These are phyloP conservation scores for Priocnemis perturbator DNA, from an alignment of 2,888 invertebrate species.

Conservation along the genomic window DNA sequence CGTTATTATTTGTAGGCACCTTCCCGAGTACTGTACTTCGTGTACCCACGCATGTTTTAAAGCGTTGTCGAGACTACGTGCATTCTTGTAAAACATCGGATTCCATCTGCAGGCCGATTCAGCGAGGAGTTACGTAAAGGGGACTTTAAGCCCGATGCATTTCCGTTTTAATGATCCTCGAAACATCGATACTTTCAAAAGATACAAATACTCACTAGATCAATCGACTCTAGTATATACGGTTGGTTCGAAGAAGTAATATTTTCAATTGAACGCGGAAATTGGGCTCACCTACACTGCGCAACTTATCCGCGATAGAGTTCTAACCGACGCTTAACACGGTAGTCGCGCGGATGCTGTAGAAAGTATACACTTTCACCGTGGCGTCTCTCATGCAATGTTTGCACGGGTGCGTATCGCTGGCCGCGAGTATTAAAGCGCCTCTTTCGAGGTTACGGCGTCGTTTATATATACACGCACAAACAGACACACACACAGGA, in stretches of 20 bases:
- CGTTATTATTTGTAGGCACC: conserved; percentile 34
- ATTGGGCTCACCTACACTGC: no score
- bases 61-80: neutral
- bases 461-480: conserved; percentile 1
- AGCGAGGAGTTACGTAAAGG: no score
- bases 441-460: conserved; percentile 17
- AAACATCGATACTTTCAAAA: no score
- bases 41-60: conserved; percentile 5
- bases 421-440: conserved; percentile 32
- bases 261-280: no score
- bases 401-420: conserved; percentile 37
- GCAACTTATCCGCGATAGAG: conserved; percentile 6
- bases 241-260: no score
- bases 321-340: conserved; percentile 45
- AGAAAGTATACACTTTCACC: conserved; percentile 66
- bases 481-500: no score
- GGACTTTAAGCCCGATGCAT: no score
- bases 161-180: no score
- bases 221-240: no score
- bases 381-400: conserved; percentile 40
- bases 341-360: conserved; percentile 55
- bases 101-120: no score
- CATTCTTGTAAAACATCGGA: no score
- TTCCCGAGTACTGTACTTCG: neutral
- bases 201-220: no score